Conservation (phyloP, 2,113 vertebrate species). For the Gopherus evgoodei region DNA sequence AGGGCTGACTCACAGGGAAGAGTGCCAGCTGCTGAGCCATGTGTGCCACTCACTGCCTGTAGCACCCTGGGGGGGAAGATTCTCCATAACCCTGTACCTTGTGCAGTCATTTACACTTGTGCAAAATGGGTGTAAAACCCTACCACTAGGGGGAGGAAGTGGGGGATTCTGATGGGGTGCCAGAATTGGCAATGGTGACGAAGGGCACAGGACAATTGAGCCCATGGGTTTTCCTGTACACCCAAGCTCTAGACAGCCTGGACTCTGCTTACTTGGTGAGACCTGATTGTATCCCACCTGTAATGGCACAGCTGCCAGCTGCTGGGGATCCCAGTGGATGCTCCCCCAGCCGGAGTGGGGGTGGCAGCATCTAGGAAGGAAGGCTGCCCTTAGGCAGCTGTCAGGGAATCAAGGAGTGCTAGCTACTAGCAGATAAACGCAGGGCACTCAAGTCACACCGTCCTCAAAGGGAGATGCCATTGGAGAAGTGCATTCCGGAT, state of each 20-base stretch:
- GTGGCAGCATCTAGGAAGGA: not conserved
- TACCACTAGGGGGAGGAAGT: not conserved
- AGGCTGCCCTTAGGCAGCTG: not conserved
- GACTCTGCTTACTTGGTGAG: not conserved
- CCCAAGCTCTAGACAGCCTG: not conserved
- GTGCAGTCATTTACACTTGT: not conserved
- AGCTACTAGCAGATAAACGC: not conserved
- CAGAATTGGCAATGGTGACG: not conserved
- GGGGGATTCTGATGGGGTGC: not conserved
- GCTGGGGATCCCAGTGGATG: not conserved
- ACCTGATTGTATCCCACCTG: not conserved
- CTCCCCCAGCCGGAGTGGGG: not conserved
- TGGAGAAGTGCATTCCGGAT: not conserved
- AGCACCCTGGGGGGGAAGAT: not conserved
- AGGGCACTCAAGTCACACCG: not conserved
- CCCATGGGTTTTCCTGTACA: not conserved
- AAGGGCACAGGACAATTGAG: not conserved
- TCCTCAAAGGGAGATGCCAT: not conserved
- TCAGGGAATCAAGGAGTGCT: not conserved
- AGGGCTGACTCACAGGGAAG: not conserved
- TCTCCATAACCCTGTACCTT: not conserved
- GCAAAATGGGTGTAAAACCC: not conserved
- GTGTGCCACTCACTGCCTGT: not conserved
- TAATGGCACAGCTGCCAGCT: accelerated
- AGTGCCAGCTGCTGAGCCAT: not conserved